phyloP scores from a whole-genome alignment of 1,140 invertebrate genomes.

The Drosophila paulistorum region DNA sequence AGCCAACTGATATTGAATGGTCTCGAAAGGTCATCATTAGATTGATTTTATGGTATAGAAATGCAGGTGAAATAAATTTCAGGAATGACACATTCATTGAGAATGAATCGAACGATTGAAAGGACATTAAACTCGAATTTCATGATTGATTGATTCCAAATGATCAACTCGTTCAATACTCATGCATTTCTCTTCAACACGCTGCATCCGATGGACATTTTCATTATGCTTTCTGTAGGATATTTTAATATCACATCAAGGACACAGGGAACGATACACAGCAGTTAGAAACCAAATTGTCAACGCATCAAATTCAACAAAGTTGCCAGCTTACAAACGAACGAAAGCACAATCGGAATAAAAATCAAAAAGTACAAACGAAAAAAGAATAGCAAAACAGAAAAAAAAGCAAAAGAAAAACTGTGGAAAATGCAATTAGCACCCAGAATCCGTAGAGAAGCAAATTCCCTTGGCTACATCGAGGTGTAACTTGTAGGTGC shows the following conservation, averaged over 20 bases:
- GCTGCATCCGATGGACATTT: neutral
- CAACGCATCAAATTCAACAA: constrained; percentile 40
- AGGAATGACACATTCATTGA: neutral
- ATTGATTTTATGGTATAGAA: neutral
- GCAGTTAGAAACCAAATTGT: constrained; percentile 71
- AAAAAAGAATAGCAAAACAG: neutral
- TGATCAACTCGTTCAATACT: neutral
- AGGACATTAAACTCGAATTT: neutral
- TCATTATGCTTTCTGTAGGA: neutral
- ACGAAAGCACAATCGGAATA: constrained; percentile 37
- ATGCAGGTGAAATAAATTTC: neutral
- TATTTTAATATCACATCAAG: neutral
- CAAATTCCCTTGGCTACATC: neutral
- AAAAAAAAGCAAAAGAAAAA: constrained; percentile 4
- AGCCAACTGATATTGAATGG: too few species aligned
- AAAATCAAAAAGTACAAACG: neutral
- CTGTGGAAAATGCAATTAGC: constrained; percentile 18
- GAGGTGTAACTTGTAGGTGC: constrained; percentile 6
- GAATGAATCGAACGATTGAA: neutral
- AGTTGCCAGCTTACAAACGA: constrained; percentile 24
- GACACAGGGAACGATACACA: constrained; percentile 49
- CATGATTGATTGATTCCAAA: constrained; percentile 9
- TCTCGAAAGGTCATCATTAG: too few species aligned
- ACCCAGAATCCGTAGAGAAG: constrained; percentile 1
- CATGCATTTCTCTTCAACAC: neutral